Evolutionary conservation across 2,113 vertebrate species (phyloP).

Genomic region (Varanus salvator): DNA sequence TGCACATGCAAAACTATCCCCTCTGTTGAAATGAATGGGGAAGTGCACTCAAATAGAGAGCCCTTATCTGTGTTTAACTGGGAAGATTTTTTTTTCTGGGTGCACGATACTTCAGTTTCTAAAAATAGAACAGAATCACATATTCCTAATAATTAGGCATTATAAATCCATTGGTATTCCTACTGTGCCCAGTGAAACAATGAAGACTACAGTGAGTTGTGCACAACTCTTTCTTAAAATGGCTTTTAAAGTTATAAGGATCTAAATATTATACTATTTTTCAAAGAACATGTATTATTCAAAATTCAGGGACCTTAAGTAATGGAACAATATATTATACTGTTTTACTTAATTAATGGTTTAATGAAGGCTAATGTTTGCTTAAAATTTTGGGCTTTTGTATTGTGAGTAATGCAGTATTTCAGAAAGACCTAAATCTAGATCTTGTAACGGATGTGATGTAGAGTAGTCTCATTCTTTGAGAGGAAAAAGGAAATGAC

Average conservation of each 20-base stretch:
- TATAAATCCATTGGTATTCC: not conserved
- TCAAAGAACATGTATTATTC: not conserved
- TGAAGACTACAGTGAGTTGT: not conserved
- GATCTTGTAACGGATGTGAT: not conserved
- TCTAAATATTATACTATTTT: conserved; percentile 5
- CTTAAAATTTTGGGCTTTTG: conserved; percentile 24
- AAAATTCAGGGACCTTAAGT: not conserved
- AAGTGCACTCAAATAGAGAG: not conserved
- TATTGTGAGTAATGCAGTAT: conserved; percentile 2
- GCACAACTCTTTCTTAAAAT: not conserved
- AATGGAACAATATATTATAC: not conserved
- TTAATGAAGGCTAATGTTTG: conserved; percentile 22
- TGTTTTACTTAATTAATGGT: not conserved
- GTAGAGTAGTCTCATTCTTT: not conserved
- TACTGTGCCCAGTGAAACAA: conserved; percentile 49
- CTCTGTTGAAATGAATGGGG: not conserved
- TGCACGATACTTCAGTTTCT: not conserved
- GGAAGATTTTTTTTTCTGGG: not conserved
- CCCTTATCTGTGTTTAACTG: not conserved
- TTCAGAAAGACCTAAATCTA: not conserved
- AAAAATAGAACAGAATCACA: not conserved
- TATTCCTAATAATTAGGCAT: not conserved
- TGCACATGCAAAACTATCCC: not conserved
- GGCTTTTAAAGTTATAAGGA: not conserved
- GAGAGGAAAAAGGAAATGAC: not conserved